Evolutionary conservation across 2,113 vertebrate species (phyloP), one percentile per base, ranked within the genome.

Genomic region (Oncorhynchus clarkii): DNA sequence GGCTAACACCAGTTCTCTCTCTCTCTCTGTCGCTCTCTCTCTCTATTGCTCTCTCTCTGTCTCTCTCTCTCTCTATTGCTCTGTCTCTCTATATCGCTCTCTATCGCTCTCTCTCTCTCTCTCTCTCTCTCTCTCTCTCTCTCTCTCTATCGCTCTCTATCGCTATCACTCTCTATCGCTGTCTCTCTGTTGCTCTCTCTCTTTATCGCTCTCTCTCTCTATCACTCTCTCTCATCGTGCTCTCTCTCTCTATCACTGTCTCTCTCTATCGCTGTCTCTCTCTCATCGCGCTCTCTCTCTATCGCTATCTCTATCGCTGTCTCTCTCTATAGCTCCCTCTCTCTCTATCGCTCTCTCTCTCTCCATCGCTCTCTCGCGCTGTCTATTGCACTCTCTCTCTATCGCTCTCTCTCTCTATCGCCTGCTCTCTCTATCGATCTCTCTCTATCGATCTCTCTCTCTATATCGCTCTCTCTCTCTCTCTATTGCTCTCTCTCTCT

Each of bases 21-120:
- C 39, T 29, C 24, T 73, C 57, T 54, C 45, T 26, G 34, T n/a
- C 65, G 60, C 31, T 65, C 48, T 67, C n/a, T 8, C 31, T 31
- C 22, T 66, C 60, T 29, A 45, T 73, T 26, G 31, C 31, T 31
- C 5, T 54, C 51, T 54, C 14, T 54, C 22, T 29, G 1, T 34
- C 7, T 34, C 34, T 48, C 67, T 72, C 59, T 72, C 62, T 65
- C 57, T 70, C 75, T 45, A 60, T 60, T 31, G 64, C 72, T 67
- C n/a, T 20, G 20, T 73, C 18, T 22, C 70, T 48, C 34, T 39
- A 1, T 39, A 27, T 27, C 27, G 27, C 34, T 39, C 7, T 1
- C 34, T 51, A 2, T 51, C 49, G 2, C 49, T 1, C 49, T 51
- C 49, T 51, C n/a, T 65, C 31, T 34, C 6, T 34, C 1, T 1